Evolutionary conservation across 2,888 invertebrate species (phyloP).

Genomic region (Hetaerina titia): DNA sequence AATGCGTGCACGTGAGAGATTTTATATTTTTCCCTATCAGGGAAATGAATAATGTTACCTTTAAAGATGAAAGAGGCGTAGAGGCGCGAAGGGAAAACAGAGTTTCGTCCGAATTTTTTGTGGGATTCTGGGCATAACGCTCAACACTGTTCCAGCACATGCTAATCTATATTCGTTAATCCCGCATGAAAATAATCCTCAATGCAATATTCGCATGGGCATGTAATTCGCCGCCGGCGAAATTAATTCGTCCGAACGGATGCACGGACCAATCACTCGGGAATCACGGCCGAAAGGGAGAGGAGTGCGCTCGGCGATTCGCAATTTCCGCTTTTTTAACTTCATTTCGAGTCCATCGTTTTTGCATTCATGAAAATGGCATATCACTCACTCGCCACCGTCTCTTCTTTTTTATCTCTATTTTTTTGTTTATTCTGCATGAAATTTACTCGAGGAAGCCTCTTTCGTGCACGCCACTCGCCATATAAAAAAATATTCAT

Average conservation of each 20-base stretch:
- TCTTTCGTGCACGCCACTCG: not conserved
- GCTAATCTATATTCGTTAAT: constrained; percentile 32
- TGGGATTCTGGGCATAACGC: not conserved
- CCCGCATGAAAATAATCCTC: constrained; percentile 26
- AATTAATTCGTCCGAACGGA: constrained; percentile 11
- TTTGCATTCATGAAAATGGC: constrained; percentile 39
- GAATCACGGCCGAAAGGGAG: constrained; percentile 20
- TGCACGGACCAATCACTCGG: constrained; percentile 25
- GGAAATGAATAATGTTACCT: not conserved
- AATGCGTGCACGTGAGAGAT: no score
- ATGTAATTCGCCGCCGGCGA: not conserved
- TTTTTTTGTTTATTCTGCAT: constrained; percentile 9
- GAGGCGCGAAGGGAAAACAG: not conserved
- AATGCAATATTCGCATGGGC: constrained; percentile 28
- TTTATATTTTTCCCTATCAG: no score
- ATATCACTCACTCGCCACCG: constrained; percentile 12
- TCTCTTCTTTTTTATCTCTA: not conserved
- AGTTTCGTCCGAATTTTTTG: not conserved
- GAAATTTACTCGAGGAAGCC: not conserved
- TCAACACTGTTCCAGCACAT: not conserved
- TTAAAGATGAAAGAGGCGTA: not conserved
- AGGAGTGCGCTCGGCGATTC: not conserved
- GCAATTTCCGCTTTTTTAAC: constrained; percentile 39
- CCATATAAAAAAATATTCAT: not conserved
- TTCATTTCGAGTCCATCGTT: constrained; percentile 35